Base-by-base conservation (phyloP, 1,140 invertebrate genomes). In the Caenorhabditis tropicalis region DNA sequence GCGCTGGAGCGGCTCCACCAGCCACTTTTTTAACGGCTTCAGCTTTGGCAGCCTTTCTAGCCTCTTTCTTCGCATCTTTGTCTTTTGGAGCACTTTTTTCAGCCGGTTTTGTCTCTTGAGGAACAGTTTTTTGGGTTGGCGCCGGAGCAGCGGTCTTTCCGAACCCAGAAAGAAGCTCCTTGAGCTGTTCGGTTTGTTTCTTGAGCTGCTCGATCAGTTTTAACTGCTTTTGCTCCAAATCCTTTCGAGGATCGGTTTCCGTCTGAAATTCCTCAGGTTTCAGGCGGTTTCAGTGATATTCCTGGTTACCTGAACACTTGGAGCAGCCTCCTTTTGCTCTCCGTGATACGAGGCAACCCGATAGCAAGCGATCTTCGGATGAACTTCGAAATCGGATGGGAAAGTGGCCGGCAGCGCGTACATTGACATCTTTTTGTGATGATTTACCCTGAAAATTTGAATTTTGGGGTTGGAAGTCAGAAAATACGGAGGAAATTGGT, bases 31-130 rank as follows among this genome's bases (percentile, higher is more conserved):
- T 46, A 21, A 74, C 65, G 9, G 83, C 83, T 33, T 84, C 83
- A 2, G 60, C 36, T 58, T 84, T 84, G 15, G 83, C 83, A 39
- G 65, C 74, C 15, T 84, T 84, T 16, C 83, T 27, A 46, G 74
- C 83, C 21, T 84, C 83, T 27, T 84, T 84, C 74, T 84, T 84
- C n/a, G 33, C 74, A 24, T 84, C 74, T 24, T 84, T 84, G 27
- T 79, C 74, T 21, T 24, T n/a, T n/a, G n/a, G n/a, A n/a, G n/a
- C n/a, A n/a, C n/a, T n/a, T 53, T 24, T 84, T 84, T 27, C 80
- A 27, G 19, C 5, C 16, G 46, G 1, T 48, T 53, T 80, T 24
- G 19, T n/a, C 6, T 15, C 33, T 6, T 36, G 43, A 19, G 79
- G 56, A 1, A 2, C 4, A 27, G 19, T 27, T 10, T 7, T 27